Evolutionary conservation across 2,797 vertebrate species (phyloP).

Genomic region (Cyclura pinguis): DNA sequence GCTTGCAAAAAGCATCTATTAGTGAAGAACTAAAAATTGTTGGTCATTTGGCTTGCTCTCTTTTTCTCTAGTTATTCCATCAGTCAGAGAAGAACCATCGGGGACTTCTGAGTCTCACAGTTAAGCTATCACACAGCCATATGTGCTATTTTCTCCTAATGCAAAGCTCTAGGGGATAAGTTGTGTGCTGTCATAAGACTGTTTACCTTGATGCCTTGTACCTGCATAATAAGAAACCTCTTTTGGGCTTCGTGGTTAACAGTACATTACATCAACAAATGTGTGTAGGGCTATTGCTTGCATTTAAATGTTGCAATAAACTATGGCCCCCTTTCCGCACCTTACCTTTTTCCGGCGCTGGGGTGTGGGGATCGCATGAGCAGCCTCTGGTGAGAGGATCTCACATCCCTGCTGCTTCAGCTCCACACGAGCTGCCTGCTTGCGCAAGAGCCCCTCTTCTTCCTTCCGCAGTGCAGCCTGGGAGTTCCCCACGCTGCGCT

Average conservation of each 20-base stretch:
- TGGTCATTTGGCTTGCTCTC: neutral
- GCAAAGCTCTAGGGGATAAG: neutral
- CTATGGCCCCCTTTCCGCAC: neutral
- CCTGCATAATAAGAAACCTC: neutral
- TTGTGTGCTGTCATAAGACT: neutral
- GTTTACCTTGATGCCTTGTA: neutral
- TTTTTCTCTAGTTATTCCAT: neutral
- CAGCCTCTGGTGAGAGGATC: too few relatives aligned
- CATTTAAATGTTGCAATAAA: too few relatives aligned
- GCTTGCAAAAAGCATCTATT: neutral
- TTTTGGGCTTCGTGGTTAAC: neutral
- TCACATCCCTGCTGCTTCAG: too few relatives aligned
- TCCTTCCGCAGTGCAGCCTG: too few relatives aligned
- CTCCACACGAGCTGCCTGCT: too few relatives aligned
- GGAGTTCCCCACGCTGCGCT: too few relatives aligned
- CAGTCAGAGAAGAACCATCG: neutral
- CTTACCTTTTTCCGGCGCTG: too few relatives aligned
- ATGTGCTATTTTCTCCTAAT: neutral
- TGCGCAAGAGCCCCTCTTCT: too few relatives aligned
- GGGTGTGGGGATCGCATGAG: too few relatives aligned
- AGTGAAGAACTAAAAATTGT: neutral
- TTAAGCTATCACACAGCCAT: too few relatives aligned
- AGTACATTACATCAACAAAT: too few relatives aligned
- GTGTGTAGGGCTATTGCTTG: too few relatives aligned
- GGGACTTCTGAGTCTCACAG: neutral